Percentiles rank a stretch among this genome's conserved stretches.
These are phyloP conservation scores for Sepioteuthis lessoniana DNA, from an alignment of 2,888 invertebrate genomes.

Conservation along the genomic window DNA sequence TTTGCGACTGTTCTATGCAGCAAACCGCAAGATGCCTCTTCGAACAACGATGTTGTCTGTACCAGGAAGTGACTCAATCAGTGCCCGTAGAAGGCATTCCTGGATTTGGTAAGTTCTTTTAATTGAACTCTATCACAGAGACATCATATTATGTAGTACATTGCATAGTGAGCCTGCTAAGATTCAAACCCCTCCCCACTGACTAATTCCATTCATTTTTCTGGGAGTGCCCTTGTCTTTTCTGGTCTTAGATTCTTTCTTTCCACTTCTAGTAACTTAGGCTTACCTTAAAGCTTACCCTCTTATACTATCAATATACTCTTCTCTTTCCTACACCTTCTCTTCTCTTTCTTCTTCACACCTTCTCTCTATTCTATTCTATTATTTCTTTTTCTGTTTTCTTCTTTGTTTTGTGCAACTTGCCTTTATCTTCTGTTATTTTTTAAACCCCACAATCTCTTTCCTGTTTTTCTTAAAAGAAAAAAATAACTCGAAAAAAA, in stretches of 20 bases:
- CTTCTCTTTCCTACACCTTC: no score
- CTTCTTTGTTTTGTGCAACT: no score
- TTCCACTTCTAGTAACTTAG: not conserved
- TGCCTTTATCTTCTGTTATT: no score
- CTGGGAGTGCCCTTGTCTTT: not conserved
- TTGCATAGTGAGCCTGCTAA: not conserved
- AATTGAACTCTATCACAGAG: not conserved
- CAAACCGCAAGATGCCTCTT: slow-evolving; percentile 43
- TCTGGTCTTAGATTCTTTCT: not conserved
- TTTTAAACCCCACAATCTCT: no score
- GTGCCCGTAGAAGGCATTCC: slow-evolving; percentile 47
- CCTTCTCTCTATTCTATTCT: no score
- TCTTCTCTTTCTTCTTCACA: no score
- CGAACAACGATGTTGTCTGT: slow-evolving; percentile 39
- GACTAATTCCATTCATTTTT: not conserved
- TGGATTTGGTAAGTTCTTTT: slow-evolving; percentile 43
- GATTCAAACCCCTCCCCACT: not conserved
- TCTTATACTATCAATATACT: not conserved
- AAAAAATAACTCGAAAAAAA: no score
- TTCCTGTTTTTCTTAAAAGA: no score
- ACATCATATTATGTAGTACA: not conserved
- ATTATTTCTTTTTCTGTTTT: no score
- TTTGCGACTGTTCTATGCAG: slow-evolving; percentile 20
- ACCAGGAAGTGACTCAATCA: slow-evolving; percentile 39
- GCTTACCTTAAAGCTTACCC: not conserved